Percentiles rank a stretch among this genome's conserved stretches.
These are phyloP conservation scores for Melitaea athalia DNA, from an alignment of 2,888 invertebrate genomes.

Conservation along the genomic window DNA sequence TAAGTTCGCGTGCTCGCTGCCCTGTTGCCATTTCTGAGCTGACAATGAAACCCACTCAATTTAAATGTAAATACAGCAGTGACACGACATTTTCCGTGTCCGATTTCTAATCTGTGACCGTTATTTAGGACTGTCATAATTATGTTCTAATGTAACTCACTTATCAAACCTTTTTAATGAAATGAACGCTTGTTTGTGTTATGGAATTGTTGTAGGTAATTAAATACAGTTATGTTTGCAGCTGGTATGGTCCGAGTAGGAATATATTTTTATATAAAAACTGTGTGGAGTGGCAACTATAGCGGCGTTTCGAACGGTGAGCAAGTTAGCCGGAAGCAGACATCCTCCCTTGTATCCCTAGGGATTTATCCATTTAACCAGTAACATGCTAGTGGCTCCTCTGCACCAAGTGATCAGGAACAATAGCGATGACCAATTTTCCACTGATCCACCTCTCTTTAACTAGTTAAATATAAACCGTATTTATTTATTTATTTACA, in stretches of 20 bases:
- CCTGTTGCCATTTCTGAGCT: conserved; percentile 59
- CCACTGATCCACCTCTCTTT: too few relatives aligned
- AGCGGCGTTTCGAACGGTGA: too few relatives aligned
- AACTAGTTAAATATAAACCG: too few relatives aligned
- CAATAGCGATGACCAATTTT: too few relatives aligned
- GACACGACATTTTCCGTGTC: conserved; percentile 51
- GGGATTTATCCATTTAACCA: too few relatives aligned
- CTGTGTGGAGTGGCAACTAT: not conserved
- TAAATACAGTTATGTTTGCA: too few relatives aligned
- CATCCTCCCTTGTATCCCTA: not conserved
- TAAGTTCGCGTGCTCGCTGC: conserved; percentile 52
- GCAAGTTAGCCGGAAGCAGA: not conserved
- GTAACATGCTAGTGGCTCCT: too few relatives aligned
- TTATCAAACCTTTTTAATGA: not conserved
- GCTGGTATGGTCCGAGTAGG: too few relatives aligned
- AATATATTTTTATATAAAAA: not conserved
- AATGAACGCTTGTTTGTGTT: too few relatives aligned
- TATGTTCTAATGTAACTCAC: conserved; percentile 16
- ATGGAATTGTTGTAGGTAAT: too few relatives aligned
- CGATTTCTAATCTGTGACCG: conserved; percentile 41
- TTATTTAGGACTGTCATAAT: conserved; percentile 43
- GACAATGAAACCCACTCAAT: conserved; percentile 60
- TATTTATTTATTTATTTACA: too few relatives aligned
- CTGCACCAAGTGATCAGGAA: too few relatives aligned
- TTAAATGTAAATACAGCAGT: conserved; percentile 73